Evolutionary conservation across 1,140 invertebrate species (phyloP).

Genomic region (Aphelenchoides fujianensis): DNA sequence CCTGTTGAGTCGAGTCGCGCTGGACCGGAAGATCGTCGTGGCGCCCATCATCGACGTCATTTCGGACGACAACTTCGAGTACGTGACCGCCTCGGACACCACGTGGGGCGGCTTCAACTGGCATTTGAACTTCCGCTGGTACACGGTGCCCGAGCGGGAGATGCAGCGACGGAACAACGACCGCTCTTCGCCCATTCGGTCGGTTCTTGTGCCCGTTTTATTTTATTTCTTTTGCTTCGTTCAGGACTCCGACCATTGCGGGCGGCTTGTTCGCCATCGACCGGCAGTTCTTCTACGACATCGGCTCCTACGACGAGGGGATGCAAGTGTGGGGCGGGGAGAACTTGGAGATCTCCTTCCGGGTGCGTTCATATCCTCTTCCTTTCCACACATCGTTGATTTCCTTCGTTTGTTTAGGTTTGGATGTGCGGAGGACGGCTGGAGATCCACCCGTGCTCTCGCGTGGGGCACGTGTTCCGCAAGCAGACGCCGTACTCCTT

Average conservation of each 20-base stretch:
- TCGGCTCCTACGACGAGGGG: constrained; percentile 83
- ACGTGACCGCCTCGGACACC: constrained; percentile 81
- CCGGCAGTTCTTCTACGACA: constrained; percentile 48
- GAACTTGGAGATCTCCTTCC: constrained; percentile 70
- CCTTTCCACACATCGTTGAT: not conserved
- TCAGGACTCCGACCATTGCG: constrained; percentile 48
- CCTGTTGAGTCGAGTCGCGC: constrained; percentile 73
- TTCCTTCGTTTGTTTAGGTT: constrained; percentile 63
- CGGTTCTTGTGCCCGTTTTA: constrained; percentile 10
- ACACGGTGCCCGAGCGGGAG: constrained; percentile 49
- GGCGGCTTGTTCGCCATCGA: constrained; percentile 52
- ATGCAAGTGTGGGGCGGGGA: constrained; percentile 95
- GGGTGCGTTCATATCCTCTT: constrained; percentile 46
- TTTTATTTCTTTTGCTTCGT: constrained; percentile 23
- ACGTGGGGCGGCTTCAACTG: constrained; percentile 96
- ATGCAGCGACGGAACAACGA: constrained; percentile 50
- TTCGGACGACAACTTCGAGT: constrained; percentile 90
- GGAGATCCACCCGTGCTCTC: constrained; percentile 87
- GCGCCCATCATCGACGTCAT: constrained; percentile 93
- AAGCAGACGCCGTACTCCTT: constrained; percentile 93
- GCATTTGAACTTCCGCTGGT: constrained; percentile 94
- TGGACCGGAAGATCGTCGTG: constrained; percentile 72
- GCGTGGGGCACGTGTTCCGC: constrained; percentile 81
- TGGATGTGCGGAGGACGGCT: constrained; percentile 92
- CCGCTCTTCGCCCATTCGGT: constrained; percentile 48